phyloP scores from a whole-genome alignment of 1,140 invertebrate species.

The Periplaneta americana region DNA sequence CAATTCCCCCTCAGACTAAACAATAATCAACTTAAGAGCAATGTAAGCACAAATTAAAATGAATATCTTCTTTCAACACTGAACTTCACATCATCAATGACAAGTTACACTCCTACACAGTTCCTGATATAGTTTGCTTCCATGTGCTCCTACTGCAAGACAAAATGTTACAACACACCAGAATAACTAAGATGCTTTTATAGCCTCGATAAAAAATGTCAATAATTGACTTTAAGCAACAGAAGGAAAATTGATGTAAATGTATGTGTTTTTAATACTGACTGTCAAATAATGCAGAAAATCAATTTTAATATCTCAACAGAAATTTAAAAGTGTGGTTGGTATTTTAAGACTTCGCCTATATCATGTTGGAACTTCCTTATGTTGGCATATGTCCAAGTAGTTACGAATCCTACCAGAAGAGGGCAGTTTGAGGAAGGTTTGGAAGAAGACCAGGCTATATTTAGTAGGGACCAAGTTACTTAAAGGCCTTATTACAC shows the following conservation, averaged over 20 bases:
- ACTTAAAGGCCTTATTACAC: conserved; percentile 11
- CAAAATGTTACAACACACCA: not conserved
- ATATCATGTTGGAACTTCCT: not conserved
- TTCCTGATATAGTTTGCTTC: not conserved
- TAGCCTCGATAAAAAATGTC: not conserved
- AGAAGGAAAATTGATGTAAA: not conserved
- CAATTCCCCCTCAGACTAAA: not conserved
- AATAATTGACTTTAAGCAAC: not conserved
- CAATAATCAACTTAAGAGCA: conserved; percentile 2
- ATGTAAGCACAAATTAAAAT: not conserved
- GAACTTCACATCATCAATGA: not conserved
- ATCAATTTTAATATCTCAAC: not conserved
- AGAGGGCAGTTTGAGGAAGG: conserved; percentile 15
- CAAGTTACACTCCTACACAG: not conserved
- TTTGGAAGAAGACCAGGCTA: conserved; percentile 15
- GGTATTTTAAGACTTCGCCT: not conserved
- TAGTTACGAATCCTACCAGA: conserved; percentile 7
- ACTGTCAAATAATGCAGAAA: not conserved
- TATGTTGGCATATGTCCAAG: conserved; percentile 10
- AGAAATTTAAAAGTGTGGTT: not conserved
- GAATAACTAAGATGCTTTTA: not conserved
- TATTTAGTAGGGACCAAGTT: conserved; percentile 15
- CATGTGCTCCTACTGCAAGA: not conserved
- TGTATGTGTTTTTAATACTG: not conserved
- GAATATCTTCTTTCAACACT: not conserved